These are phyloP conservation scores for Genyomyrus donnyi DNA, from an alignment of 2,113 vertebrate genomes.

Conservation along the genomic window DNA sequence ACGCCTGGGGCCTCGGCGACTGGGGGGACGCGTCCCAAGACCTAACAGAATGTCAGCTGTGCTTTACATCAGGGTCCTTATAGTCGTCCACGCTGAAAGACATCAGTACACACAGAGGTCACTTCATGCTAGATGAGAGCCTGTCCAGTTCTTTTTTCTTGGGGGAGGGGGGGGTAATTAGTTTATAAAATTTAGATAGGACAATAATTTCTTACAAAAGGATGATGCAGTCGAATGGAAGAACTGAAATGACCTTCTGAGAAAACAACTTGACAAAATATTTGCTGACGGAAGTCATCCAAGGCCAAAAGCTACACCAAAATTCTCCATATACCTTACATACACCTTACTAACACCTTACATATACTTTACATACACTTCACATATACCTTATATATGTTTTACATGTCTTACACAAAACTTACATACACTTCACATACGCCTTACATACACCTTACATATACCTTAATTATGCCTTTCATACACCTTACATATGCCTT, in stretches of 20 bases:
- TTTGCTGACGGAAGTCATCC: not conserved
- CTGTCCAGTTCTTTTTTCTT: not conserved
- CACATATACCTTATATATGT: too few species aligned
- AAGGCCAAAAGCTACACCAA: not conserved
- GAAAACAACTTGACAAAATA: not conserved
- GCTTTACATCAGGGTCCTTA: not conserved
- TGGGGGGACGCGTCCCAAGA: not conserved
- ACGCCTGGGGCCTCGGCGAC: not conserved
- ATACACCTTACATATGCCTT: too few species aligned
- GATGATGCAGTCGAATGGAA: not conserved
- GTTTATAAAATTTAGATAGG: not conserved
- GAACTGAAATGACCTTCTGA: not conserved
- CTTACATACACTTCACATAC: too few species aligned
- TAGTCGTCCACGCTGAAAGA: not conserved
- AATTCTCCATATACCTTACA: not conserved
- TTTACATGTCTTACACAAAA: too few species aligned
- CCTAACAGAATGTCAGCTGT: not conserved
- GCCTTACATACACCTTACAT: too few species aligned
- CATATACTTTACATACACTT: not conserved
- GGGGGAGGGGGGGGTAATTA: not conserved
- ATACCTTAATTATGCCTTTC: too few species aligned
- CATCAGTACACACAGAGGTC: not conserved
- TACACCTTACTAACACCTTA: not conserved
- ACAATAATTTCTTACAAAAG: not conserved
- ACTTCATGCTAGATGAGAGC: not conserved